phyloP scores from a whole-genome alignment of 2,113 vertebrate genomes.

The Aphyosemion australe region DNA sequence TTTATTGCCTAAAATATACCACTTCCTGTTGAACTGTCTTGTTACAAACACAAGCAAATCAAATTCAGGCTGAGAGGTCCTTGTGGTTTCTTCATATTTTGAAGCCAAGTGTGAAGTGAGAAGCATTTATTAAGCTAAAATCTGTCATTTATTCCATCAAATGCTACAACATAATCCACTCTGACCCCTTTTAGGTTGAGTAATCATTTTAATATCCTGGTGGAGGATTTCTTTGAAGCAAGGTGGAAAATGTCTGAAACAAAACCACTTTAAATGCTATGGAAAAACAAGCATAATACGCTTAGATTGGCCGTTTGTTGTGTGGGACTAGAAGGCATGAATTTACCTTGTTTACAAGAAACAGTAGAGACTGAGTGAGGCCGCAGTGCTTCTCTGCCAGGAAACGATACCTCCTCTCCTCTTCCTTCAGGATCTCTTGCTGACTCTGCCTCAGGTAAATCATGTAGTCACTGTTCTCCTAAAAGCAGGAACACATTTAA shows the following conservation, averaged over 20 bases:
- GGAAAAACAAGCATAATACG: neutral
- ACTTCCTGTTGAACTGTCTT: no score
- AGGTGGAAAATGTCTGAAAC: neutral
- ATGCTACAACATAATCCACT: neutral
- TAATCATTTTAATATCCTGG: neutral
- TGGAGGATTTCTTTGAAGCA: neutral
- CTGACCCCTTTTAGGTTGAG: neutral
- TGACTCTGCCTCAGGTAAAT: slow-evolving; percentile 88
- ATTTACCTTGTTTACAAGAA: slow-evolving; percentile 80
- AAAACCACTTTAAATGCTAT: neutral
- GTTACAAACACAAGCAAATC: no score
- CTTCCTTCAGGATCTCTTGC: slow-evolving; percentile 89
- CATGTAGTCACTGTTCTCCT: slow-evolving; percentile 84
- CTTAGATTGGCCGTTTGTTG: neutral
- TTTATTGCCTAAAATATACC: no score
- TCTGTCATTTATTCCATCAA: neutral
- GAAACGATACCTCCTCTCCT: slow-evolving; percentile 95
- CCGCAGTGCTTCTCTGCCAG: slow-evolving; percentile 92
- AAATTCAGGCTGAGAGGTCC: no score
- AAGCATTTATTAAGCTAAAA: neutral
- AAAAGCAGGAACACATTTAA: slow-evolving; percentile 3
- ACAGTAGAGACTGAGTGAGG: slow-evolving; percentile 80
- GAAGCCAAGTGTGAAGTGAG: neutral
- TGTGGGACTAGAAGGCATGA: neutral
- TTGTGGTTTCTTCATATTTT: neutral